Percentiles rank a stretch among this genome's conserved stretches.
Evolutionary conservation across 1,140 invertebrate species (phyloP).

Genomic region (Heliothis subflexa): DNA sequence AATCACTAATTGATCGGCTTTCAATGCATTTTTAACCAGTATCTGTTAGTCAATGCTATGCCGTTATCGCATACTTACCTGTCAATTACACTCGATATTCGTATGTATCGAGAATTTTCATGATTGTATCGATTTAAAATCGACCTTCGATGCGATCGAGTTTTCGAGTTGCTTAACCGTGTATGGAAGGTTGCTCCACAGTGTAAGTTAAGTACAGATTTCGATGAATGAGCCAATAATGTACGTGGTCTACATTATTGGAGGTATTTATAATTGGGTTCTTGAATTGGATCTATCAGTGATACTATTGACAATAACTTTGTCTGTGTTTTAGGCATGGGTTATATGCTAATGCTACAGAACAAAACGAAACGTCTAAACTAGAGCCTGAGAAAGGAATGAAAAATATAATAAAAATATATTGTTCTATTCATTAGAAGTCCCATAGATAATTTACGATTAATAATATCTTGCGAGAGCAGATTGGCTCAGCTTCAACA

Average conservation of each 20-base stretch:
- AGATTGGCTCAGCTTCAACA: background rate
- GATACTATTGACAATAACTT: background rate
- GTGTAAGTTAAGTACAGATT: background rate
- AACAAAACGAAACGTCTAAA: too few species aligned
- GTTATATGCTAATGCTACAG: too few species aligned
- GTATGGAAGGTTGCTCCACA: slow-evolving; percentile 65
- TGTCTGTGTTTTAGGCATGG: background rate
- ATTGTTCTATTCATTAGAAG: background rate
- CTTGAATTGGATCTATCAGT: background rate
- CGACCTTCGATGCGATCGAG: slow-evolving; percentile 37
- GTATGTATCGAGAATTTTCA: slow-evolving; percentile 40
- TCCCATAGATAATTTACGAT: background rate
- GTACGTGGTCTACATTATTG: background rate
- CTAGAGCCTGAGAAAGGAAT: too few species aligned
- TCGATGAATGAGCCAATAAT: slow-evolving; percentile 27
- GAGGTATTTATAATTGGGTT: background rate
- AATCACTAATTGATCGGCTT: slow-evolving; percentile 17
- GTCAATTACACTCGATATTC: slow-evolving; percentile 47
- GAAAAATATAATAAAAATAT: background rate
- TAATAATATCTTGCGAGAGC: background rate
- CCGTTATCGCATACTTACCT: slow-evolving; percentile 34
- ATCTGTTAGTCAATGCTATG: slow-evolving; percentile 25
- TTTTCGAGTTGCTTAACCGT: slow-evolving; percentile 65
- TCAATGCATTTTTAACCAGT: slow-evolving; percentile 26
- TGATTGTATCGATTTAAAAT: slow-evolving; percentile 42